Evolutionary conservation across 2,113 vertebrate species (phyloP), one percentile per base, ranked within the genome.

Genomic region (Cheirogaleus medius): DNA sequence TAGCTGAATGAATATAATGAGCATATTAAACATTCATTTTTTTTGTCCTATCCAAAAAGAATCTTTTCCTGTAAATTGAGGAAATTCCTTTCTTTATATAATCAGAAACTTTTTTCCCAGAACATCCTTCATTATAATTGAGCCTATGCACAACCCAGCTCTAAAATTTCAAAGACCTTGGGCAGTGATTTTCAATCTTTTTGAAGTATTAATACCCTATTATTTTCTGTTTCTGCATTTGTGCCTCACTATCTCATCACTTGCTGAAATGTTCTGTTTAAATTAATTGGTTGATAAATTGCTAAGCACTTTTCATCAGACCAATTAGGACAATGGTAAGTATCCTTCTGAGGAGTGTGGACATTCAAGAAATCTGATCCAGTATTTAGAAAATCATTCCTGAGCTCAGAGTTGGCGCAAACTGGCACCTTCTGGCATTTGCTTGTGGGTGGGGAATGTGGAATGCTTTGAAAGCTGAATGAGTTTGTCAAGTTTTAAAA

Each of bases 371-470:
- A 98, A 97, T 88, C 80, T 81, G 84, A 97, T 95, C 69, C 71
- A 39, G 32, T 69, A 78, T 97, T 97, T 85, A 90, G 80, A 97
- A 97, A 97, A 85, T 87, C 85, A 92, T 97, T 97, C 87, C 76
- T 95, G 90, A 93, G 83, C 90, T 93, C 66, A 37, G 69, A 83
- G 60, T 96, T 97, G 96, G 93, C 93, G 96, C 74, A 68, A 34
- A 80, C 82, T 98, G 96, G 95, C 95, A 94, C n/a, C 89, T 96
- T 98, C 81, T 98, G 96, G 97, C 90, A 96, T 93, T 98, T 97
- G 84, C 95, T 98, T 97, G 97, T 98, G 98, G 97, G 98, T 97
- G 98, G 96, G 96, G 97, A 97, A 54, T 98, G 77, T 98, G 97
- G 98, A 98, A 98, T 98, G 97, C 94, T 98, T 97, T 98, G 96